Conservation (phyloP, 2,888 invertebrate genomes). For the Synergus itoensis region DNA sequence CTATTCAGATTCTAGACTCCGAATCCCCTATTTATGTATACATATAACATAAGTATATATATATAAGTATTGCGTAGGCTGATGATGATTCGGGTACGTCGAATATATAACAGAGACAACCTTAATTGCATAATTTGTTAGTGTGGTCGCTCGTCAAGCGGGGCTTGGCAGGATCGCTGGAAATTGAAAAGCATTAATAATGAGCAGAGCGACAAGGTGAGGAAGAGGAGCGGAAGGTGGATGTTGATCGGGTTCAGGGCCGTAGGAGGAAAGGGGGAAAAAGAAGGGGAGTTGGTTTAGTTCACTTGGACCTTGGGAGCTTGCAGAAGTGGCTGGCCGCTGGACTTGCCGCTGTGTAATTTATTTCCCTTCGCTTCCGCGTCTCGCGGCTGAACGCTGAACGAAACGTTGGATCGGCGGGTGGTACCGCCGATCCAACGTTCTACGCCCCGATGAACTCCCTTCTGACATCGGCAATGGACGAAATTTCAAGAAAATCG, state of each 20-base stretch:
- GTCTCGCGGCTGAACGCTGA: constrained; percentile 70
- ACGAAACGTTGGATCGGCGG: constrained; percentile 69
- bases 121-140: constrained; percentile 72
- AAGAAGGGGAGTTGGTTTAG: constrained; percentile 57
- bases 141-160: constrained; percentile 60
- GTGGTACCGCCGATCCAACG: constrained; percentile 58
- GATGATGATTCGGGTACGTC: constrained; percentile 37
- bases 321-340: constrained; percentile 62
- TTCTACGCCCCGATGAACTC: constrained; percentile 64
- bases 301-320: constrained; percentile 46
- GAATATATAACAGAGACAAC: constrained; percentile 54
- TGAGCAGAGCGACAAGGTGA: constrained; percentile 57
- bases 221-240: constrained; percentile 43
- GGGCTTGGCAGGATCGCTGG: constrained; percentile 62
- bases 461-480: constrained; percentile 56
- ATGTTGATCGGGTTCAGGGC: constrained; percentile 55
- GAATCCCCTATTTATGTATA: neutral
- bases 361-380: constrained; percentile 76
- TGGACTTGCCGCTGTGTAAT: constrained; percentile 72
- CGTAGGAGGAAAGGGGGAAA: constrained; percentile 39
- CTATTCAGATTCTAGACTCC: constrained; percentile 41
- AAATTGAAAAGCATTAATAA: constrained; percentile 75
- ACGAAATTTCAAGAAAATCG: constrained; percentile 74
- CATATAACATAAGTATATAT: neutral
- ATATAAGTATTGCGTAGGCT: constrained; percentile 8